Evolutionary conservation across 1,140 invertebrate species (phyloP).

Genomic region (Hycleus phaleratus): DNA sequence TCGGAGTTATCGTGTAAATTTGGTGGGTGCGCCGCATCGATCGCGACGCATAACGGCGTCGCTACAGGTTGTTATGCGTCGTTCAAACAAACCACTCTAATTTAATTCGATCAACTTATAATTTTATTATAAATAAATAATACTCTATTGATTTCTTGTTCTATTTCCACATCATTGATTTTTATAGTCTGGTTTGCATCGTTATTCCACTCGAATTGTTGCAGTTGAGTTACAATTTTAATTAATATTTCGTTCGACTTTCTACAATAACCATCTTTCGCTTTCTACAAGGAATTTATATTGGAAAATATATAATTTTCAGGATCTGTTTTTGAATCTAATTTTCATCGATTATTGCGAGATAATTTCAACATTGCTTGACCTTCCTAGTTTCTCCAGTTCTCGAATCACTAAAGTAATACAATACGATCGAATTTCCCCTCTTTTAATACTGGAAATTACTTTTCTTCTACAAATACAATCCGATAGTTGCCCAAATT

Average conservation of each 20-base stretch:
- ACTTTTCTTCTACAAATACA: too few species aligned
- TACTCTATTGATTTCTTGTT: background rate
- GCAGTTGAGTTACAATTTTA: background rate
- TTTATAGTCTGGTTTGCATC: background rate
- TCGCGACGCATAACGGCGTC: slow-evolving; percentile 11
- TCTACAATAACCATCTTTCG: too few species aligned
- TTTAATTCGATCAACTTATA: background rate
- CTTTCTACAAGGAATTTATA: too few species aligned
- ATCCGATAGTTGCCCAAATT: too few species aligned
- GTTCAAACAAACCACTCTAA: background rate
- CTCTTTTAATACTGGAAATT: too few species aligned
- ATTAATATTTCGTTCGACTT: background rate
- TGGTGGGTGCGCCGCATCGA: slow-evolving; percentile 8
- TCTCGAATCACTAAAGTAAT: too few species aligned
- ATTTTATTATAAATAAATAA: background rate
- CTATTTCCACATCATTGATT: background rate
- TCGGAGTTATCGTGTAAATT: slow-evolving; percentile 1
- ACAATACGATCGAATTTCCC: too few species aligned
- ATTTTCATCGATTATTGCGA: too few species aligned
- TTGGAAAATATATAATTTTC: too few species aligned
- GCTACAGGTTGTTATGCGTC: slow-evolving; percentile 12
- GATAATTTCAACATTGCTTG: too few species aligned
- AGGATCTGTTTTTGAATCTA: too few species aligned
- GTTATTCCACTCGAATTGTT: background rate
- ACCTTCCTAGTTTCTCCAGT: too few species aligned